Percentiles rank a stretch among this genome's conserved stretches.
These are phyloP conservation scores for Mycetomoellerius zeteki DNA, from an alignment of 1,140 invertebrate genomes.

Conservation along the genomic window DNA sequence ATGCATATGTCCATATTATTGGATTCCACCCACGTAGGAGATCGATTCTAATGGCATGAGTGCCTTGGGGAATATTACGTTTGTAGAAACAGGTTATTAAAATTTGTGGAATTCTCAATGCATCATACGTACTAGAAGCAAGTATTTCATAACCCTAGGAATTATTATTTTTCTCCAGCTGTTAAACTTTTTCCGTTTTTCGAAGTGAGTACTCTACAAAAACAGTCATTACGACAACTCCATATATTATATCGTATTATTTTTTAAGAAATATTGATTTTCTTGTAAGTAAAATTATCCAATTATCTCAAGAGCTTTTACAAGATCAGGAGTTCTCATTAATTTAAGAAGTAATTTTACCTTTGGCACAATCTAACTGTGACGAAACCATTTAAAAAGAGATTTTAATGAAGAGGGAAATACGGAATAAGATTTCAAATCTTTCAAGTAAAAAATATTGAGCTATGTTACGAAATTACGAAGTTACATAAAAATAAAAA, in stretches of 20 bases:
- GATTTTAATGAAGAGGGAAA: conserved; percentile 17
- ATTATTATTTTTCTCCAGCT: neutral
- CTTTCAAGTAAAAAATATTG: neutral
- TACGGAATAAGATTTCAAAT: conserved; percentile 4
- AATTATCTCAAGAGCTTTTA: neutral
- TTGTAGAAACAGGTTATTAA: conserved; percentile 9
- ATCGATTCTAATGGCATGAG: neutral
- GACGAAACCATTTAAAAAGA: neutral
- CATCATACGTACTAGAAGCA: neutral
- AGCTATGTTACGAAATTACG: neutral
- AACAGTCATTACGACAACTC: neutral
- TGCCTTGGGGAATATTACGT: neutral
- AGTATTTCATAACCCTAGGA: neutral
- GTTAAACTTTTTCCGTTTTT: neutral
- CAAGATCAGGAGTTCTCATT: neutral
- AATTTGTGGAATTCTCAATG: conserved; percentile 10
- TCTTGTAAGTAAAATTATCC: neutral
- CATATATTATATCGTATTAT: neutral
- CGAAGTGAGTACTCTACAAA: neutral
- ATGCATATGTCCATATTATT: conserved; percentile 15
- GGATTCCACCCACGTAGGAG: conserved; percentile 8
- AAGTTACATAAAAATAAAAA: neutral
- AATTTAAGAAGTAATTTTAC: conserved; percentile 17
- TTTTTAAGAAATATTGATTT: neutral
- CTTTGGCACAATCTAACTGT: neutral